A percentile compares a stretch with the other conserved stretches of the same genome.
Conservation (phyloP, 2,888 invertebrate genomes). For the Drosophila ustulata region DNA sequence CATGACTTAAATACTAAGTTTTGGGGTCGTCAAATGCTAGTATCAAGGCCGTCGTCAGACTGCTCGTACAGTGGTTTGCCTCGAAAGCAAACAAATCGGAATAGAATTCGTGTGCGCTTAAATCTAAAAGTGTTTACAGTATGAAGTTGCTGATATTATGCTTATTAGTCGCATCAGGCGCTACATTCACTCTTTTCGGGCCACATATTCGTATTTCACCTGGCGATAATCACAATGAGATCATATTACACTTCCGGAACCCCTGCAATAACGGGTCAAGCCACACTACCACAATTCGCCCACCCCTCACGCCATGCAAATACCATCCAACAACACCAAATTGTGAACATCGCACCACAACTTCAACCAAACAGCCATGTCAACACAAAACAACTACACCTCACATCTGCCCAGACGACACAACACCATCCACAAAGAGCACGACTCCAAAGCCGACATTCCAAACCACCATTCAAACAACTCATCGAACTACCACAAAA, state of each 20-base stretch:
- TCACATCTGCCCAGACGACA: neutral
- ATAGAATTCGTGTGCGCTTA: neutral
- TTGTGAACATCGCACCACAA: constrained; percentile 39
- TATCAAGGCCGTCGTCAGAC: constrained; percentile 47
- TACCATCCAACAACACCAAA: constrained; percentile 50
- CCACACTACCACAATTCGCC: constrained; percentile 54
- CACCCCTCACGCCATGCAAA: constrained; percentile 49
- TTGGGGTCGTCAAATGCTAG: constrained; percentile 36
- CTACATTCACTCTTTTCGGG: constrained; percentile 64
- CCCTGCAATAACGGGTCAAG: constrained; percentile 67
- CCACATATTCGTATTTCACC: constrained; percentile 64
- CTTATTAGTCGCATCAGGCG: constrained; percentile 54
- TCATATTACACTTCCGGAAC: constrained; percentile 64
- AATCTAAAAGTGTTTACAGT: constrained; percentile 3
- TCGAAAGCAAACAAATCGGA: neutral
- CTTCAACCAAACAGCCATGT: constrained; percentile 7
- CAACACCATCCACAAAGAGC: neutral
- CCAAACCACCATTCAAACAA: neutral
- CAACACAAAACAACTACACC: constrained; percentile 4
- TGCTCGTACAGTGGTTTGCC: constrained; percentile 13
- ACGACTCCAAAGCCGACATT: neutral
- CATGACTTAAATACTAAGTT: constrained; percentile 56
- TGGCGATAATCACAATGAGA: constrained; percentile 61
- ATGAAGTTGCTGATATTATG: constrained; percentile 64
- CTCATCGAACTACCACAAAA: neutral